These are phyloP conservation scores for Aeoliscus strigatus DNA, from an alignment of 2,797 vertebrate genomes.

Conservation along the genomic window DNA sequence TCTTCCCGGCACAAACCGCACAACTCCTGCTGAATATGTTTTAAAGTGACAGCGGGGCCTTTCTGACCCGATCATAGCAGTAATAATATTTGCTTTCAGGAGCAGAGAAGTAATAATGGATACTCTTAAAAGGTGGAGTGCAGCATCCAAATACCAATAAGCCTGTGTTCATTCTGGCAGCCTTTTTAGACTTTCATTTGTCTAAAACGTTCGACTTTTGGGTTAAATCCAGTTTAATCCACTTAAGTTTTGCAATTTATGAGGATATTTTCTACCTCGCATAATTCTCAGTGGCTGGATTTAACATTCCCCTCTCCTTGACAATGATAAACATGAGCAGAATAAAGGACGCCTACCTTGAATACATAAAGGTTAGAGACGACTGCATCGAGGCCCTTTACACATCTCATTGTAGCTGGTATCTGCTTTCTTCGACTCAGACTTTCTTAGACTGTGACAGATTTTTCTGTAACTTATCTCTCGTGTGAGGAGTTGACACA, in stretches of 20 bases:
- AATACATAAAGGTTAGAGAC: neutral
- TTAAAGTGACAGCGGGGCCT: slow-evolving; percentile 15
- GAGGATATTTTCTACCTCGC: neutral
- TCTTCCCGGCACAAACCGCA: no score
- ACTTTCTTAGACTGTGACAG: slow-evolving; percentile 9
- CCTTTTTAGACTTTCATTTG: slow-evolving; percentile 55
- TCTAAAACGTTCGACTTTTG: slow-evolving; percentile 53
- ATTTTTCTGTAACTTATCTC: slow-evolving; percentile 12
- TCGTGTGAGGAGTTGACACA: no score
- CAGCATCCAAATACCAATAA: slow-evolving; percentile 32
- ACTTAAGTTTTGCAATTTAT: slow-evolving; percentile 55
- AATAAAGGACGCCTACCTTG: slow-evolving; percentile 16
- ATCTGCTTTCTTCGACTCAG: slow-evolving; percentile 3
- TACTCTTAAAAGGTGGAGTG: slow-evolving; percentile 16
- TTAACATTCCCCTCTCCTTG: slow-evolving; percentile 8
- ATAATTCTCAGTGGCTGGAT: slow-evolving; percentile 6
- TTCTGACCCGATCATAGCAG: slow-evolving; percentile 23
- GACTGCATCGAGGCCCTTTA: neutral
- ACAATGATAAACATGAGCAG: slow-evolving; percentile 21
- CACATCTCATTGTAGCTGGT: neutral
- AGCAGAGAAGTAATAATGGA: slow-evolving; percentile 24
- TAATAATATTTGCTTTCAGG: slow-evolving; percentile 25
- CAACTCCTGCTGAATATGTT: no score
- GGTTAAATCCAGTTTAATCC: slow-evolving; percentile 59
- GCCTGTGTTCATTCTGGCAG: slow-evolving; percentile 35